These are phyloP conservation scores for Sterna hirundo DNA, from an alignment of 2,113 vertebrate genomes.

Conservation along the genomic window DNA sequence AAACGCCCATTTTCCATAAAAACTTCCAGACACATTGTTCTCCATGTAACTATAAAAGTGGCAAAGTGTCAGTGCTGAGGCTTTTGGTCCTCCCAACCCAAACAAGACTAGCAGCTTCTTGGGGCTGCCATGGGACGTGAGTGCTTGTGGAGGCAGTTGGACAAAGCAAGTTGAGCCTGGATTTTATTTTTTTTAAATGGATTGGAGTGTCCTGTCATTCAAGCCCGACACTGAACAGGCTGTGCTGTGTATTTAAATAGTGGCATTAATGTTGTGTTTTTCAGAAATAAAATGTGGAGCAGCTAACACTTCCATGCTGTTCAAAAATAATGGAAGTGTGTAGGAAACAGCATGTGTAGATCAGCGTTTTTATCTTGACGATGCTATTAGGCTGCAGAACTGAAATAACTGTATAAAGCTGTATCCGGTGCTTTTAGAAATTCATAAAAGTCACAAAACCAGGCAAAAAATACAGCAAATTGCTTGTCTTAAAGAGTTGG, in stretches of 20 bases:
- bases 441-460: not conserved
- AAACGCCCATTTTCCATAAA: not conserved
- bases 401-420: not conserved
- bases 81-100: not conserved
- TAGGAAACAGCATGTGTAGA: not conserved
- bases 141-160: not conserved
- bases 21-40: not conserved
- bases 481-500: not conserved
- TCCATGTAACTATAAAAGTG: rapidly evolving
- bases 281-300: not conserved
- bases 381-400: not conserved
- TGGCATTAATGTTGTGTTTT: not conserved
- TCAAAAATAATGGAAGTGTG: not conserved
- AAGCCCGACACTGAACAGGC: not conserved
- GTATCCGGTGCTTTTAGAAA: not conserved
- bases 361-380: not conserved
- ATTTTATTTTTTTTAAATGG: not conserved
- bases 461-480: not conserved
- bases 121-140: too few species aligned
- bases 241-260: not conserved
- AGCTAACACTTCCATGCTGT: not conserved
- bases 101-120: not conserved
- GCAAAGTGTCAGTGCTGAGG: not conserved
- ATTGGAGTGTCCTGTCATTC: not conserved
- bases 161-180: not conserved